These are phyloP conservation scores for Brenthis hecate DNA, from an alignment of 2,888 invertebrate genomes.

Conservation along the genomic window DNA sequence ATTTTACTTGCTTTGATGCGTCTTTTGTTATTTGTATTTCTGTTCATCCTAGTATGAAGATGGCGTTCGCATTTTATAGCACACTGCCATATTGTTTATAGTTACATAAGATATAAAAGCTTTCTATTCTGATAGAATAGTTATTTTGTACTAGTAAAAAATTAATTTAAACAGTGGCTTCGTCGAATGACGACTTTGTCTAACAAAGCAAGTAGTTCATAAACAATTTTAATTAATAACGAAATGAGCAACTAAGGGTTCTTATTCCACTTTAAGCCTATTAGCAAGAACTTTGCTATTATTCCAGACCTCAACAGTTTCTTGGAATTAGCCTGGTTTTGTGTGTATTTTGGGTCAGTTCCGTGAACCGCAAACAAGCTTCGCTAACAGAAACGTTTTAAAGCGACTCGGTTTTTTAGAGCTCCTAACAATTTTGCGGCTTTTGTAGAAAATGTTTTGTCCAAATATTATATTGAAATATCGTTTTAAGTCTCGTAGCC, in stretches of 20 bases:
- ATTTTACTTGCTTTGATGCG: conserved; percentile 23
- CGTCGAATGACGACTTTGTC: background rate
- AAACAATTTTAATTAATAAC: conserved; percentile 30
- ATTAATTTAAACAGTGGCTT: background rate
- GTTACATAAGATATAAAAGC: background rate
- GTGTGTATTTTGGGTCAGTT: conserved; percentile 38
- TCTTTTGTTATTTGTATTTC: conserved; percentile 18
- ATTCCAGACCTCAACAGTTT: conserved; percentile 33
- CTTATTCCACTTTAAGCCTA: conserved; percentile 33
- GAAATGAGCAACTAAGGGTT: conserved; percentile 15
- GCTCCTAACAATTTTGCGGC: conserved; percentile 25
- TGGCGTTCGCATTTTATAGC: conserved; percentile 3
- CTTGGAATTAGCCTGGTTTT: conserved; percentile 33
- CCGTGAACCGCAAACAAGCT: conserved; percentile 38
- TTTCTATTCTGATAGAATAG: background rate
- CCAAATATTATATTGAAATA: conserved; percentile 16
- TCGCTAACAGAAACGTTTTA: conserved; percentile 36
- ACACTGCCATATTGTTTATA: background rate
- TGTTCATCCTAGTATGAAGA: conserved; percentile 11
- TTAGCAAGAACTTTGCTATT: conserved; percentile 31
- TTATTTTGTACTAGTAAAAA: background rate
- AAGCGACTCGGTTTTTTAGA: conserved; percentile 28
- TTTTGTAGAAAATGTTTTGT: conserved; percentile 21
- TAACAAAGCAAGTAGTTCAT: background rate
- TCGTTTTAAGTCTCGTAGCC: conserved; percentile 5